Evolutionary conservation across 2,113 vertebrate species (phyloP).

Genomic region (Anguilla rostrata): DNA sequence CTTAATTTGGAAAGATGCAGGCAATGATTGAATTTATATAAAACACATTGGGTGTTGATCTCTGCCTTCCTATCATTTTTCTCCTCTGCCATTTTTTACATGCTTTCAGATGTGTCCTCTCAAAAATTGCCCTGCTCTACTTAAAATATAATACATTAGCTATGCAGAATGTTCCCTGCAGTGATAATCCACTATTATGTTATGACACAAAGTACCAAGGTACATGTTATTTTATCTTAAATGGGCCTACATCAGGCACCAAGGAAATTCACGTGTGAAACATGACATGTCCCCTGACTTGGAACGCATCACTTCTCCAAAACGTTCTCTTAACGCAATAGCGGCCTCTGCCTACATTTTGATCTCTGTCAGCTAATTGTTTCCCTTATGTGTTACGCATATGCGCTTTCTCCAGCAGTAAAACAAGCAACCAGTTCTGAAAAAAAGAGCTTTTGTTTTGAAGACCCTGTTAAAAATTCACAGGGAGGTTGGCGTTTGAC

Average conservation of each 20-base stretch:
- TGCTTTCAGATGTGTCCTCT: background rate
- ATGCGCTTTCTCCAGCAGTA: conserved; percentile 50
- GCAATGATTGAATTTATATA: too few relatives aligned
- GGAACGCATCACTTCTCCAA: conserved; percentile 22
- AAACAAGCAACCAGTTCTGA: conserved; percentile 31
- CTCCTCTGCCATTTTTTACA: background rate
- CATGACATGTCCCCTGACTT: background rate
- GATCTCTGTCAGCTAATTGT: conserved; percentile 42
- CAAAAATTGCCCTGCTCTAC: background rate
- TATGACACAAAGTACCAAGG: background rate
- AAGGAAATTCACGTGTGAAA: background rate
- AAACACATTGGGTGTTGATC: too few relatives aligned
- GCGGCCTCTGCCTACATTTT: background rate
- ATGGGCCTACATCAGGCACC: background rate
- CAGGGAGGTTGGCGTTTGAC: background rate
- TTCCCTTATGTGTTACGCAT: conserved; percentile 52
- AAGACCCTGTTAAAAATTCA: conserved; percentile 6
- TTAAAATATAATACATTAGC: background rate
- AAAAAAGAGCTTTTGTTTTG: conserved; percentile 31
- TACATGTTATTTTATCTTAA: background rate
- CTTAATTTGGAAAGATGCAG: too few relatives aligned
- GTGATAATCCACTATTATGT: background rate
- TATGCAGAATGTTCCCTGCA: background rate
- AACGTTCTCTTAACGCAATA: conserved; percentile 49
- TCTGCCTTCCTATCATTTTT: too few relatives aligned